Base-by-base conservation (phyloP, 2,113 vertebrate genomes). In the Corapipo altera region DNA sequence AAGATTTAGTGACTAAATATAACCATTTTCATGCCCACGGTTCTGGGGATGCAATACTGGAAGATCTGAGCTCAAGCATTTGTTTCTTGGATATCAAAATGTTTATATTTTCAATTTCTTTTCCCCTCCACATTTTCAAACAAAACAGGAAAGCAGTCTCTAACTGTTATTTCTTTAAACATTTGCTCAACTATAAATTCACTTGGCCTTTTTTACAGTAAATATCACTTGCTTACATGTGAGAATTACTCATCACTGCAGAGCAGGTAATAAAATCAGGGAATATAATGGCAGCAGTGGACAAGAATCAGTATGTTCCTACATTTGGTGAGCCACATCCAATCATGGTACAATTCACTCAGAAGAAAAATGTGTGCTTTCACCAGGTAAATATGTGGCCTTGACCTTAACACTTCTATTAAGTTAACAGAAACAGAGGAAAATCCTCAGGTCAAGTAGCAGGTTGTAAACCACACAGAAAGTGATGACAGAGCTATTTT, bases 101-200 rank as follows among this genome's bases (percentile, higher is more conserved):
- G 13, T 74, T 93, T 66, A 37, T 39, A 28, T 65, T 93, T 82
- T 65, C 24, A 30, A 8, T 21, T n/a, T 58, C 7, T 44, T 39
- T 15, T 0, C 11, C 17, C 15, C 21, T 20, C 30, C 49, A 19
- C 66, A 67, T 89, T 93, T 93, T 59, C n/a, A 94, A 91, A 91
- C 41, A 79, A 76, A 89, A 70, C 46, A 92, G 7, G 21, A 89
- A 79, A 91, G 4, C 13, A 41, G 66, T 39, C 49, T 72, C 37
- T 71, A 71, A 71, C n/a, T 74, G 75, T 37, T 93, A 54, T 74
- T 93, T 85, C 73, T 91, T 82, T 66, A 79, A 95, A 88, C 33
- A 64, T 75, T 89, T 9, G 13, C 35, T 81, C 84, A 82, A 75
- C 35, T 43, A 35, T 1, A 1, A 93, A 82, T 82, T 81, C 57